These are phyloP conservation scores for Taphrorychus bicolor DNA, from an alignment of 2,888 invertebrate genomes.

Conservation along the genomic window DNA sequence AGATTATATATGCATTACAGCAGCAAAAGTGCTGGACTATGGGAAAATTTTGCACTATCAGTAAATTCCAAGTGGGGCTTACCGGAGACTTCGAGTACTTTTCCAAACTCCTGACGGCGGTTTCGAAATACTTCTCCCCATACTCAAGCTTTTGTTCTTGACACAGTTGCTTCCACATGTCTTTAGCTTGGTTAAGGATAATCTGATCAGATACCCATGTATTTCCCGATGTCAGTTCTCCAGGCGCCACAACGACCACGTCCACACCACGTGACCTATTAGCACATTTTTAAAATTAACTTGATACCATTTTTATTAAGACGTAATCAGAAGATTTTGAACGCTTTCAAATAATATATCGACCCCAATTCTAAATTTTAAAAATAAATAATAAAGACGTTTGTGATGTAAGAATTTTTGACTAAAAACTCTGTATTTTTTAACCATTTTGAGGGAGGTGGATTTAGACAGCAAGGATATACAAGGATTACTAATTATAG, in stretches of 20 bases:
- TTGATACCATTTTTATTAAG: neutral
- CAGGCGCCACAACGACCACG: slow-evolving; percentile 84
- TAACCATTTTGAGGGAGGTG: no score
- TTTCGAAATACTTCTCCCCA: slow-evolving; percentile 84
- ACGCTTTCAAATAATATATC: no score
- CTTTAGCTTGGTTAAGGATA: slow-evolving; percentile 68
- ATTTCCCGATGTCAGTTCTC: slow-evolving; percentile 83
- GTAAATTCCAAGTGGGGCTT: slow-evolving; percentile 53
- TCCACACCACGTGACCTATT: slow-evolving; percentile 73
- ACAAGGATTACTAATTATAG: no score
- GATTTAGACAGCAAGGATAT: no score
- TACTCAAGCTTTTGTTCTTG: slow-evolving; percentile 81
- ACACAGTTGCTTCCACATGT: slow-evolving; percentile 82
- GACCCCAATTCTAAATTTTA: no score
- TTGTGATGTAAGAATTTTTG: no score
- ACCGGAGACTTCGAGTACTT: slow-evolving; percentile 78
- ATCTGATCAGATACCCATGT: slow-evolving; percentile 74
- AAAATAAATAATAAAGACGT: no score
- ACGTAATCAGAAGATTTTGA: no score
- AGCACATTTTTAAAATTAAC: neutral
- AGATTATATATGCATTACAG: no score
- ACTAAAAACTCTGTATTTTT: no score
- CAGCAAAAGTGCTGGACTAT: no score
- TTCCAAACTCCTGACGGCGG: slow-evolving; percentile 78
- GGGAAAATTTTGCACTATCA: no score